Conservation (phyloP, 2,888 invertebrate species). For the Neria commutata region DNA sequence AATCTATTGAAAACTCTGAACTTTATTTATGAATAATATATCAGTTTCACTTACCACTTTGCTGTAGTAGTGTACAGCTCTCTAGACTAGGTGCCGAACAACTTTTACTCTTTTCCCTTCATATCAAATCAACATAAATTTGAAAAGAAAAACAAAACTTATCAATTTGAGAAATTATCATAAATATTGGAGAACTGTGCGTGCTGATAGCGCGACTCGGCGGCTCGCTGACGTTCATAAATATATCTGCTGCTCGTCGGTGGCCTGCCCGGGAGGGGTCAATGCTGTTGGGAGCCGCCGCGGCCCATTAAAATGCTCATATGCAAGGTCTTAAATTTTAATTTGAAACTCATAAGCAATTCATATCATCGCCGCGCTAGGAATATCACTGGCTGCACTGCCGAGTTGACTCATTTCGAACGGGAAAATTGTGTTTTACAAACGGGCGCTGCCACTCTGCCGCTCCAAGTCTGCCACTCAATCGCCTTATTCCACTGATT, state of each 20-base stretch:
- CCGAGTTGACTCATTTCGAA: not conserved
- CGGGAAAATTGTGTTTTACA: not conserved
- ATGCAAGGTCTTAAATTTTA: constrained; percentile 56
- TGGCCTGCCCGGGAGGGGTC: not conserved
- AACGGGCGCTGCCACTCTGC: not conserved
- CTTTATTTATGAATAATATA: no score
- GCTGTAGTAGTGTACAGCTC: no score
- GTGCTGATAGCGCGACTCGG: constrained; percentile 51
- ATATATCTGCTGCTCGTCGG: no score
- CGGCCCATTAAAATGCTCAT: constrained; percentile 55
- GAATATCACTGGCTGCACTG: not conserved
- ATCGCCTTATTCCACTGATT: not conserved
- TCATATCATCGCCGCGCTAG: constrained; percentile 33
- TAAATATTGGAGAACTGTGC: constrained; percentile 56
- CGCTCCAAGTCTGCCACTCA: not conserved
- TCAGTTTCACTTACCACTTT: no score
- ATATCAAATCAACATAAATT: constrained; percentile 23
- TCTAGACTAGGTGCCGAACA: no score
- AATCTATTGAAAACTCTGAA: no score
- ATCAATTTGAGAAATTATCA: constrained; percentile 43
- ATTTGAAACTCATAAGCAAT: constrained; percentile 54
- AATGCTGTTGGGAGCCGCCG: not conserved
- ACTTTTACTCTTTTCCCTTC: no score
- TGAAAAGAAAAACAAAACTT: constrained; percentile 17
- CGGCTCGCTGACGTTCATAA: no score